Evolutionary conservation across 1,140 invertebrate genomes (phyloP).

Genomic region (Homarus americanus): DNA sequence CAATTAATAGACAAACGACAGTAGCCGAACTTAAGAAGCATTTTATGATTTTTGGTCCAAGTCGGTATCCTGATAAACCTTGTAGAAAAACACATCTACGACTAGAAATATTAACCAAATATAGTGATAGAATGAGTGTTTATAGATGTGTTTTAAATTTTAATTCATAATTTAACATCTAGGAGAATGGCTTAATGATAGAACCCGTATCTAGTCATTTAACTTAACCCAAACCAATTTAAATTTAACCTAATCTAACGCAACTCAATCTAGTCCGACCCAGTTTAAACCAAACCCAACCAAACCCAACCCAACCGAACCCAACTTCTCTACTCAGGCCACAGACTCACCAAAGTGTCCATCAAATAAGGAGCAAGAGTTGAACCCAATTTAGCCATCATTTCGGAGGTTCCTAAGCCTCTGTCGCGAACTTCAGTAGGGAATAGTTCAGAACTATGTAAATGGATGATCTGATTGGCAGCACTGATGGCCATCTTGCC

Average conservation of each 20-base stretch:
- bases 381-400: background rate
- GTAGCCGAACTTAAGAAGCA: no score
- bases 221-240: background rate
- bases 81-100: no score
- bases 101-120: background rate
- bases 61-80: no score
- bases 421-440: slow-evolving; percentile 90
- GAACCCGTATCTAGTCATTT: background rate
- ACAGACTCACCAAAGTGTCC: slow-evolving; percentile 5
- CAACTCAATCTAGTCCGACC: background rate
- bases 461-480: slow-evolving; percentile 88
- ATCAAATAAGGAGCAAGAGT: background rate
- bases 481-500: slow-evolving; percentile 90
- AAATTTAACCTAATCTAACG: no score
- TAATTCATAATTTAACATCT: background rate
- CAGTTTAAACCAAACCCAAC: background rate
- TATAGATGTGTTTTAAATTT: background rate
- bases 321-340: background rate
- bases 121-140: background rate
- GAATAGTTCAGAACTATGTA: slow-evolving; percentile 90
- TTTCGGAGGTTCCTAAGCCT: slow-evolving; percentile 83
- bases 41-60: no score
- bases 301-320: background rate
- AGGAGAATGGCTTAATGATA: background rate
- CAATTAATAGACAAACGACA: no score